phyloP scores from a whole-genome alignment of 2,888 invertebrate species.

The Eurytoma californica region DNA sequence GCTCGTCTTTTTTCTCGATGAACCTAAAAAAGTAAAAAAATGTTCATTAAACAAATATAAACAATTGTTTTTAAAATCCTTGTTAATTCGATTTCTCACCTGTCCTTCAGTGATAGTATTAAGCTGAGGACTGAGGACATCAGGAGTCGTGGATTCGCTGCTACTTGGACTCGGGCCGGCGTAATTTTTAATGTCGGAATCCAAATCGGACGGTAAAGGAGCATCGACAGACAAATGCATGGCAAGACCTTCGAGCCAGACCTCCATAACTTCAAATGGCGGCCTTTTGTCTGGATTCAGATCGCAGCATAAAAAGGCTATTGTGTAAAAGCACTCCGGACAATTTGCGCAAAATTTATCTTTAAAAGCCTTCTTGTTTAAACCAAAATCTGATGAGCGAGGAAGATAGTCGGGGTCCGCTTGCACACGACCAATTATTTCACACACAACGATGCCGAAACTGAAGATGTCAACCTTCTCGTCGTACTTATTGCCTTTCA shows the following conservation, averaged over 20 bases:
- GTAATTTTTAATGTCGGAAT: slow-evolving; percentile 87
- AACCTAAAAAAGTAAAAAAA: slow-evolving; percentile 55
- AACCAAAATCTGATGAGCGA: slow-evolving; percentile 92
- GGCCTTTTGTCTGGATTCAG: slow-evolving; percentile 94
- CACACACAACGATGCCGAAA: slow-evolving; percentile 95
- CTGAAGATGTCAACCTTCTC: slow-evolving; percentile 98
- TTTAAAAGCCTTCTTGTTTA: slow-evolving; percentile 90
- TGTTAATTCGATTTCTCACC: slow-evolving; percentile 27
- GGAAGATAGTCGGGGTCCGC: slow-evolving; percentile 97
- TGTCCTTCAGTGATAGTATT: slow-evolving; percentile 78
- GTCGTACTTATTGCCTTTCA: slow-evolving; percentile 96
- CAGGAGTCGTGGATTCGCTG: slow-evolving; percentile 80
- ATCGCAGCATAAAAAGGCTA: slow-evolving; percentile 93
- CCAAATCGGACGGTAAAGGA: slow-evolving; percentile 81
- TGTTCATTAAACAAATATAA: too few species aligned
- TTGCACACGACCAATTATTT: slow-evolving; percentile 96
- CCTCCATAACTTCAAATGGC: slow-evolving; percentile 91
- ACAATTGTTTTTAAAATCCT: neutral
- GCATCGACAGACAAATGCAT: slow-evolving; percentile 83
- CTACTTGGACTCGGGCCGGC: slow-evolving; percentile 78
- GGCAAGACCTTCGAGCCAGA: slow-evolving; percentile 90
- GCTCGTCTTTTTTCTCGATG: slow-evolving; percentile 70
- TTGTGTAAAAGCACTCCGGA: slow-evolving; percentile 90
- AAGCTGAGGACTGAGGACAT: slow-evolving; percentile 77
- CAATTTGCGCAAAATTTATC: slow-evolving; percentile 90